Conservation (phyloP, 2,888 invertebrate genomes). For the Amphipyra tragopoginis region DNA sequence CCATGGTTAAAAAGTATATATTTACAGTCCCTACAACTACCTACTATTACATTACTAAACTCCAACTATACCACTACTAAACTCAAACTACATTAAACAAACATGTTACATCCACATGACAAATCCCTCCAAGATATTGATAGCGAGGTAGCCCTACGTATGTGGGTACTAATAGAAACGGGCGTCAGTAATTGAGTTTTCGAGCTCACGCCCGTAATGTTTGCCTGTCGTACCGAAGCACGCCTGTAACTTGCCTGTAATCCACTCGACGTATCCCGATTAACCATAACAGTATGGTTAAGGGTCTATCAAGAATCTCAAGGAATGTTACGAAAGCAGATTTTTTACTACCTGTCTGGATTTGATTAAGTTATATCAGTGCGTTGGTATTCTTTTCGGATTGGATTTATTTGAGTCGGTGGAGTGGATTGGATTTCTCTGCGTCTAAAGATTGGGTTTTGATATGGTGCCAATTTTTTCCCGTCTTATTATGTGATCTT, state of each 20-base stretch:
- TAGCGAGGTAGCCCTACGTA: constrained; percentile 39
- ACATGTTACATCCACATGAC: too few relatives aligned
- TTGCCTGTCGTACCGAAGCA: constrained; percentile 61
- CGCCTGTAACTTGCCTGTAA: constrained; percentile 58
- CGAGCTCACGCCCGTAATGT: constrained; percentile 66
- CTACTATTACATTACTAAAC: too few relatives aligned
- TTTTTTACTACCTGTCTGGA: constrained; percentile 35
- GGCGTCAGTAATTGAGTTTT: constrained; percentile 73
- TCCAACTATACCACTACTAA: too few relatives aligned
- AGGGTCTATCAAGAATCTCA: constrained; percentile 39
- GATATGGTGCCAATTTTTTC: not conserved
- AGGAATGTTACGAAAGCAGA: constrained; percentile 35
- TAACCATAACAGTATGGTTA: constrained; percentile 56
- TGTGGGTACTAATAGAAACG: constrained; percentile 61
- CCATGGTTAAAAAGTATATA: too few relatives aligned
- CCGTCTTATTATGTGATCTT: too few relatives aligned
- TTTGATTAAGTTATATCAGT: constrained; percentile 42
- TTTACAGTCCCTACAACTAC: too few relatives aligned
- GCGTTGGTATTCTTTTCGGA: constrained; percentile 18
- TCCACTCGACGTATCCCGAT: constrained; percentile 46
- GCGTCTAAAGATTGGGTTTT: constrained; percentile 16
- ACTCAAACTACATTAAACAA: too few relatives aligned
- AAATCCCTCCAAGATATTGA: constrained; percentile 30
- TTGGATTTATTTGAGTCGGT: constrained; percentile 33
- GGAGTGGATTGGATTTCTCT: constrained; percentile 3